phyloP scores from a whole-genome alignment of 2,113 vertebrate species.

The Campylorhamphus procurvoides region DNA sequence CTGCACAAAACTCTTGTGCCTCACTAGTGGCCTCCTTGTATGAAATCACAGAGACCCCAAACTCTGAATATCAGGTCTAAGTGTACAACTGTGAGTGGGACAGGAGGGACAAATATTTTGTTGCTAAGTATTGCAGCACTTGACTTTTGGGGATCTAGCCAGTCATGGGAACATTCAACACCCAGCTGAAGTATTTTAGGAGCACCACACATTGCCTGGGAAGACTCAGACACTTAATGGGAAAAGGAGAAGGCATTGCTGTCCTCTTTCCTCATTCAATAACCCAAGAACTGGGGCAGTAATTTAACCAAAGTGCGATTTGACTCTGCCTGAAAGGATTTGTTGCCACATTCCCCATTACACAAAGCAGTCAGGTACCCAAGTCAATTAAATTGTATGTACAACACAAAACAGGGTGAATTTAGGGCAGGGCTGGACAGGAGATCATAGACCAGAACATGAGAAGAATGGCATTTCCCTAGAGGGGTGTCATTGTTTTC shows the following conservation, averaged over 20 bases:
- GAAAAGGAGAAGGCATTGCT: neutral
- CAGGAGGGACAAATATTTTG: neutral
- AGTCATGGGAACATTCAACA: neutral
- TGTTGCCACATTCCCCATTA: neutral
- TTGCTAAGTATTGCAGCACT: neutral
- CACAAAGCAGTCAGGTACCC: neutral
- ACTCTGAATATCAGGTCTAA: neutral
- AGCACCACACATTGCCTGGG: neutral
- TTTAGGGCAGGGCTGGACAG: neutral
- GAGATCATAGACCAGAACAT: neutral
- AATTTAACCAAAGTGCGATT: neutral
- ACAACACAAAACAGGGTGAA: neutral
- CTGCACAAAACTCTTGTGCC: neutral
- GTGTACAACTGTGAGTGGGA: neutral
- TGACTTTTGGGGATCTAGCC: neutral
- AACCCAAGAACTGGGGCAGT: neutral
- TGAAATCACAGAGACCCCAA: neutral
- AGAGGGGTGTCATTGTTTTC: neutral
- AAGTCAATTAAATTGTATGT: neutral
- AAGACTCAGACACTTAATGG: neutral
- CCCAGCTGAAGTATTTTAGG: neutral
- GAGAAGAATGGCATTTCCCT: neutral
- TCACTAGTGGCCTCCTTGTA: neutral
- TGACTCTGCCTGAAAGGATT: neutral
- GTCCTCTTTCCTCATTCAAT: neutral